Percentiles rank a stretch among this genome's conserved stretches.
Conservation (phyloP, 2,113 vertebrate species). For the Myiagra hebetior region DNA sequence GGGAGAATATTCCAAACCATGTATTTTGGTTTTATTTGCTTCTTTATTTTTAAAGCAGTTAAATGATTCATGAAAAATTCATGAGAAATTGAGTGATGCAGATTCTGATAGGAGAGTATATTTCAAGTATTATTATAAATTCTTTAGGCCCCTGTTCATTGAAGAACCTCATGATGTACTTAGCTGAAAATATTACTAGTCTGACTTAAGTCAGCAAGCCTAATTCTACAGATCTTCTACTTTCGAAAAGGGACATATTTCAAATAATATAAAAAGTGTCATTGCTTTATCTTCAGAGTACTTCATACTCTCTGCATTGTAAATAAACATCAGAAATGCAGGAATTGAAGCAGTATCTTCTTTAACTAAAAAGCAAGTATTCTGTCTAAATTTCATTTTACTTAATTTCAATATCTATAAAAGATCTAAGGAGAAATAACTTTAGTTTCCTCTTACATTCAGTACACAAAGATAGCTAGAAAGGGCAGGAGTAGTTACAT, state of each 20-base stretch:
- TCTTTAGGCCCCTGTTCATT: neutral
- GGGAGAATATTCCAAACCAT: rapidly evolving
- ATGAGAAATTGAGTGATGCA: neutral
- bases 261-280: neutral
- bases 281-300: neutral
- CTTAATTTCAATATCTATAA: neutral
- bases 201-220: neutral
- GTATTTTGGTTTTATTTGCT: rapidly evolving
- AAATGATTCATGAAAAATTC: neutral
- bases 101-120: neutral
- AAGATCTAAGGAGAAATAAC: neutral
- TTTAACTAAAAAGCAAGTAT: neutral
- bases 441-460: neutral
- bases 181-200: neutral
- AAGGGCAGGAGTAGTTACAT: neutral
- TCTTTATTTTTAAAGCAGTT: neutral
- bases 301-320: neutral
- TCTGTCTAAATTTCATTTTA: neutral
- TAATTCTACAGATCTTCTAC: neutral
- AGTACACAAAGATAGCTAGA: neutral
- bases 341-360: neutral
- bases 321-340: neutral
- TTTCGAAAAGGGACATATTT: neutral
- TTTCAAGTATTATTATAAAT: neutral
- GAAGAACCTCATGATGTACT: neutral